These are phyloP conservation scores for Thymelicus sylvestris DNA, from an alignment of 2,888 invertebrate genomes.

Conservation along the genomic window DNA sequence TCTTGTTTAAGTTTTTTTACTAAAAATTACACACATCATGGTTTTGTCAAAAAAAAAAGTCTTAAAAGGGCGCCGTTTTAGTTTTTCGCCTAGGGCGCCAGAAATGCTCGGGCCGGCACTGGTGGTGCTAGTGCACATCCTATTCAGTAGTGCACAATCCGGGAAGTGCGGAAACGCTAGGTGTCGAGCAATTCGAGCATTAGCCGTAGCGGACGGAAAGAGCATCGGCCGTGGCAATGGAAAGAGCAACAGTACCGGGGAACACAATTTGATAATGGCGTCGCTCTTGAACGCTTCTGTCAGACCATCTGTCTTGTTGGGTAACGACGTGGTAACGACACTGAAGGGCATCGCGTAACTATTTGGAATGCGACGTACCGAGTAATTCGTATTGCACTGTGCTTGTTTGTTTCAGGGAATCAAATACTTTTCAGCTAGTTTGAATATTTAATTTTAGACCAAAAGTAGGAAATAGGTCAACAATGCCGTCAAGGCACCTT, in stretches of 20 bases:
- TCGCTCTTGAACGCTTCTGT: conserved; percentile 76
- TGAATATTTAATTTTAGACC: no score
- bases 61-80: no score
- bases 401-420: background rate
- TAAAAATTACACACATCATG: no score
- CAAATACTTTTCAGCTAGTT: no score
- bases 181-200: no score
- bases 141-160: conserved; percentile 20
- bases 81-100: no score
- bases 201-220: conserved; percentile 54
- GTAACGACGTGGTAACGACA: conserved; percentile 50
- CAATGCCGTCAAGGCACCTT: no score
- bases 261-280: conserved; percentile 80
- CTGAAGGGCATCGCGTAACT: conserved; percentile 42
- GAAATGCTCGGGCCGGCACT: no score
- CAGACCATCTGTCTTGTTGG: conserved; percentile 71
- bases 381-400: background rate
- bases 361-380: background rate
- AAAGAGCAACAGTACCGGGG: conserved; percentile 77
- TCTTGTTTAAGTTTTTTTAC: no score
- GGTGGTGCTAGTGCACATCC: background rate
- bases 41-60: no score
- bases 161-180: conserved; percentile 53
- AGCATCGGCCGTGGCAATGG: conserved; percentile 78
- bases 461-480: no score